Conservation (phyloP, 92 coral and sea anemone genomes). For the Porites cylindrica region DNA sequence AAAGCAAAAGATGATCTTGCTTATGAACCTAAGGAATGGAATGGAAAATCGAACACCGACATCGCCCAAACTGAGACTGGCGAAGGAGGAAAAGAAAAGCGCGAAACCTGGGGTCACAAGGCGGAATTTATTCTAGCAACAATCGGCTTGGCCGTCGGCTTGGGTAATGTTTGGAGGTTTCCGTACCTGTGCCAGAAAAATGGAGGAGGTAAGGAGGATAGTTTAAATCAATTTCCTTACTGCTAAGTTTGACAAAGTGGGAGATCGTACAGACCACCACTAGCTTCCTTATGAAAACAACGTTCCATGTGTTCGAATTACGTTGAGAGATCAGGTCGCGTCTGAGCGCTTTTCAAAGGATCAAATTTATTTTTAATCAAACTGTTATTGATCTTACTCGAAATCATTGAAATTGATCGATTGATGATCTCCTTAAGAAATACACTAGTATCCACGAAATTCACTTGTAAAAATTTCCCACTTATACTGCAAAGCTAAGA, state of each 20-base stretch:
- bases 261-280: neutral
- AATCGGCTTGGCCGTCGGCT: conserved; percentile 90
- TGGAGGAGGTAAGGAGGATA: conserved; percentile 79
- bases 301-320: neutral
- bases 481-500: neutral
- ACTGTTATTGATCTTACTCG: neutral
- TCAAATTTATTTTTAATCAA: neutral
- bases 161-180: conserved; percentile 92
- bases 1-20: conserved; percentile 51
- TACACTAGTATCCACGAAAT: neutral
- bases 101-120: conserved; percentile 91
- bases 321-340: neutral
- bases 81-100: conserved; percentile 57
- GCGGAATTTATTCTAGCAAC: conserved; percentile 91
- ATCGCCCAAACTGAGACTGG: conserved; percentile 36
- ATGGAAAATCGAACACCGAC: conserved; percentile 28
- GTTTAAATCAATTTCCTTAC: neutral
- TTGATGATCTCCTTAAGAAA: no score
- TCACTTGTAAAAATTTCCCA: neutral
- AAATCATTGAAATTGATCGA: neutral
- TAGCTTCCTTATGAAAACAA: neutral
- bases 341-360: conserved; percentile 26
- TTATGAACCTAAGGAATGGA: conserved; percentile 67
- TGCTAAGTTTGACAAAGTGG: neutral
- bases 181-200: conserved; percentile 91